Evolutionary conservation across 2,797 vertebrate genomes (phyloP).

Genomic region (Artibeus lituratus): DNA sequence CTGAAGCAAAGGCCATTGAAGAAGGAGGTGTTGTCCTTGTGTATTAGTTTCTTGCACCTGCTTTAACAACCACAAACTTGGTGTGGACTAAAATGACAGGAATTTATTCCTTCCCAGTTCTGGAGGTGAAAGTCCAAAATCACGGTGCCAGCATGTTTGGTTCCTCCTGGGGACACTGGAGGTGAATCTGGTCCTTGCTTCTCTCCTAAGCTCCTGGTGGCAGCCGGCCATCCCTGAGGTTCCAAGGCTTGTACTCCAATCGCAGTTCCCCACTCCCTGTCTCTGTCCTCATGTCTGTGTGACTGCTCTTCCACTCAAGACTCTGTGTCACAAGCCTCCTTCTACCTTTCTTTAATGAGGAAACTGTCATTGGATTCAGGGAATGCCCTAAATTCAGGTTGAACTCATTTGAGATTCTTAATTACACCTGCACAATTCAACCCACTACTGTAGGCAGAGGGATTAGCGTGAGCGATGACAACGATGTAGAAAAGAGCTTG

Average conservation of each 20-base stretch:
- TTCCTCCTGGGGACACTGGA: background rate
- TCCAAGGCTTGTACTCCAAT: background rate
- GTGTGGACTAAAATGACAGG: background rate
- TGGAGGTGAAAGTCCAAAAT: background rate
- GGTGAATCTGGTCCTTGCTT: background rate
- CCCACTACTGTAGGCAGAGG: background rate
- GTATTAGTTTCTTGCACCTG: background rate
- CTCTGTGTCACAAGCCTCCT: background rate
- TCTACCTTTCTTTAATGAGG: background rate
- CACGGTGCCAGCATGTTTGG: background rate
- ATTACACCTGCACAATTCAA: background rate
- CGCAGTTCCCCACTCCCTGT: rapidly evolving
- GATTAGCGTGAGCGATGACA: background rate
- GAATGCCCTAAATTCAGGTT: background rate
- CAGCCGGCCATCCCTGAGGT: background rate
- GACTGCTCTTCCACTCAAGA: background rate
- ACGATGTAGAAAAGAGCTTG: background rate
- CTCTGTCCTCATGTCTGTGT: background rate
- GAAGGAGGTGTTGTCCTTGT: background rate
- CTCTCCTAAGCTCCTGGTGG: background rate
- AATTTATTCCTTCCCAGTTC: background rate
- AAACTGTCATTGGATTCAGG: background rate
- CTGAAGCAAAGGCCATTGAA: background rate
- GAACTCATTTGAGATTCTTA: background rate
- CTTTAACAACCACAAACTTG: background rate